phyloP scores from a whole-genome alignment of 1,140 invertebrate species.

The Diorhabda elongata region DNA sequence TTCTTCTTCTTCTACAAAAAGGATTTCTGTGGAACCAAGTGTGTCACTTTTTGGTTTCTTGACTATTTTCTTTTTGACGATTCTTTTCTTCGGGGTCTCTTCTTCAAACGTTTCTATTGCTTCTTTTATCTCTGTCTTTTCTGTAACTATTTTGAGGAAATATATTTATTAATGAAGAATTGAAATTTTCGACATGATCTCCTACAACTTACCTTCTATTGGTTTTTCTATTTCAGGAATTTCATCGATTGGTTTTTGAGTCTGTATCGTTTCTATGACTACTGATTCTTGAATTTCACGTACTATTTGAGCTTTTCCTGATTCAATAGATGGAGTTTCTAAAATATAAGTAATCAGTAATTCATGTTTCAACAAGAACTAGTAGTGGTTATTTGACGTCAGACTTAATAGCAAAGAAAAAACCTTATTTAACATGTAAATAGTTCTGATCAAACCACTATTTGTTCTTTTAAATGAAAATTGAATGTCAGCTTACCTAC shows the following conservation, averaged over 20 bases:
- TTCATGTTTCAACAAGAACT: no score
- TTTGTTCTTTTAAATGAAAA: neutral
- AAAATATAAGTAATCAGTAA: constrained; percentile 22
- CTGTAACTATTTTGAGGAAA: neutral
- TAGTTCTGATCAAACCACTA: no score
- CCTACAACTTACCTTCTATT: neutral
- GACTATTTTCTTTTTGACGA: constrained; percentile 44
- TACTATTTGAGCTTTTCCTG: constrained; percentile 27
- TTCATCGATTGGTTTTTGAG: constrained; percentile 39
- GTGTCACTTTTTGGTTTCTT: constrained; percentile 42
- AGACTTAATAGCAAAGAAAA: neutral
- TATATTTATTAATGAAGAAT: no score
- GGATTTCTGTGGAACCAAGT: constrained; percentile 36
- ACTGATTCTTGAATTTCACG: constrained; percentile 36
- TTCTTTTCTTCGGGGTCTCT: constrained; percentile 27
- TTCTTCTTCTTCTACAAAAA: constrained; percentile 39
- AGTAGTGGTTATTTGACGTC: no score
- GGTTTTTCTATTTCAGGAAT: constrained; percentile 14
- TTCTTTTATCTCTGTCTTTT: constrained; percentile 4
- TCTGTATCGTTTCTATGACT: constrained; percentile 34
- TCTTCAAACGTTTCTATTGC: constrained; percentile 32
- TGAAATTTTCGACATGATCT: no score
- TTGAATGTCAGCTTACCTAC: constrained; percentile 11
- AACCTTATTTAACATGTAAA: no score
- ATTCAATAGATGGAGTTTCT: constrained; percentile 21